These are phyloP conservation scores for Gambusia holbrooki DNA, from an alignment of 2,113 vertebrate genomes.

Conservation along the genomic window DNA sequence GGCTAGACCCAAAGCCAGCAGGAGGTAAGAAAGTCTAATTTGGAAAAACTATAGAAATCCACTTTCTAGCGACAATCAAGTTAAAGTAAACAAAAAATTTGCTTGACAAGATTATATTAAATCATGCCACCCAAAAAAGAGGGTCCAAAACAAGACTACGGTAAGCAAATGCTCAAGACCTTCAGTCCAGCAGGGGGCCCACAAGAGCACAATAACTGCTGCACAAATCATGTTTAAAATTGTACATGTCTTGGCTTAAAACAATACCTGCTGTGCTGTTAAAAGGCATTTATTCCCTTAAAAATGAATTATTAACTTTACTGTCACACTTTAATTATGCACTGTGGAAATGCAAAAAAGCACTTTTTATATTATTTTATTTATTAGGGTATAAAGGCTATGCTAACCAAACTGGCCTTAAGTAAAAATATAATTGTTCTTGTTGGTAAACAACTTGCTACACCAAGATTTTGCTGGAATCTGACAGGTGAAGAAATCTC, in stretches of 20 bases:
- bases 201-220: background rate
- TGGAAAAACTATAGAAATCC: constrained; percentile 4
- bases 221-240: background rate
- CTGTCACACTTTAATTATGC: background rate
- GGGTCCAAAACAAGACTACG: background rate
- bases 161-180: background rate
- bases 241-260: background rate
- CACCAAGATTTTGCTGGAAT: background rate
- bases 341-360: background rate
- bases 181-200: background rate
- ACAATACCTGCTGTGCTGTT: no score
- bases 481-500: background rate
- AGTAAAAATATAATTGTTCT: background rate
- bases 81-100: constrained; percentile 10
- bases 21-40: constrained; percentile 21
- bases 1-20: constrained; percentile 12
- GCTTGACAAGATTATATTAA: background rate
- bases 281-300: background rate
- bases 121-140: background rate
- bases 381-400: no score
- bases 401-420: no score
- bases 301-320: background rate
- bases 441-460: background rate
- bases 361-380: no score
- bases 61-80: background rate